Conservation (phyloP, 2,888 invertebrate species). For the Mesorhabditis spiculigera region DNA sequence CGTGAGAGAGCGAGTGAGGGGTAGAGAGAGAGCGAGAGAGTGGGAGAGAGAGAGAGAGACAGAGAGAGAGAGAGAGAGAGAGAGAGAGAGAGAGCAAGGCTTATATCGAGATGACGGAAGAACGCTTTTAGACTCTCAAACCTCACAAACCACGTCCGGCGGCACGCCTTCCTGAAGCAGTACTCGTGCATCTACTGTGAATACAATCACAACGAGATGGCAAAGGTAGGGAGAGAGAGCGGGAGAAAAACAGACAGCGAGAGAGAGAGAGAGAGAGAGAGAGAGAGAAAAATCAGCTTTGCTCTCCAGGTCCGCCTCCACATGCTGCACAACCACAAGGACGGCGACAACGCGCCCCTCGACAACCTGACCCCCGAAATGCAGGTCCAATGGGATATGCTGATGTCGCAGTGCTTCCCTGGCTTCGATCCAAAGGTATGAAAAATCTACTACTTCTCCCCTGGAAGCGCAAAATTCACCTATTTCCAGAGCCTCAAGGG, state of each 20-base stretch:
- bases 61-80: constrained; percentile 6
- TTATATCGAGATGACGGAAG: background rate
- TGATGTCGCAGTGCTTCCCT: constrained; percentile 51
- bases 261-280: no score
- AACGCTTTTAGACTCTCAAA: constrained; percentile 28
- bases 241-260: no score
- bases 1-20: no score
- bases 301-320: constrained; percentile 39
- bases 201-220: constrained; percentile 48
- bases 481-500: background rate
- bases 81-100: constrained; percentile 1
- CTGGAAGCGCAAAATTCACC: background rate
- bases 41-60: no score
- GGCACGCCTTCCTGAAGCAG: constrained; percentile 47
- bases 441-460: background rate
- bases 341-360: constrained; percentile 32
- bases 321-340: constrained; percentile 45
- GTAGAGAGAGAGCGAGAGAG: no score
- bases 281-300: no score
- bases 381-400: constrained; percentile 42
- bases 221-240: constrained; percentile 28
- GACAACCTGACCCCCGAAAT: constrained; percentile 41
- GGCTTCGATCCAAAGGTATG: constrained; percentile 25
- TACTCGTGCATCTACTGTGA: constrained; percentile 40
- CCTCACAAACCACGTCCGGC: constrained; percentile 45